Evolutionary conservation across 2,113 vertebrate genomes (phyloP), one percentile per base, ranked within the genome.

Genomic region (Cryptotis parvus): DNA sequence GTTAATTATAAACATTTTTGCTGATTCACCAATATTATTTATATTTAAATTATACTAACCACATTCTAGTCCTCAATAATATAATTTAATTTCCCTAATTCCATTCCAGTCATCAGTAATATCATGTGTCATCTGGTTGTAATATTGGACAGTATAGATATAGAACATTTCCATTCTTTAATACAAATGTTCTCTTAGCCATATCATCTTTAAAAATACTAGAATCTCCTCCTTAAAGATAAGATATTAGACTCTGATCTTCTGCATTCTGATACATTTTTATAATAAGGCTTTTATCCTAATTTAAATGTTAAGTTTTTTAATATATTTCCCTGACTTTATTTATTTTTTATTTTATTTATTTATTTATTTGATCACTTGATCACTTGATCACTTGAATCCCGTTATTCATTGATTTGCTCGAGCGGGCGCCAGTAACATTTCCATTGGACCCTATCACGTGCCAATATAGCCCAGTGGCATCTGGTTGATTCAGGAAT

Each of bases 281-380:
- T 81, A 45, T 26, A 78, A 49, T 37, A 6, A 91, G 84, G 86
- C 4, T 0, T 20, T 58, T 73, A n/a, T 29, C 2, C 7, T 24
- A 35, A 45, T 35, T 93, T 93, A 75, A 77, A 85, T 78, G 24
- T 73, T 49, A 65, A 65, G 45, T 1, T 81, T 94, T 90, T 37
- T 2, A 84, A 41, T 70, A 2, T 82, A 16, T 78, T 90, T 6
- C 6, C 84, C n/a, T n/a, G n/a, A n/a, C n/a, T n/a, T n/a, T n/a
- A n/a, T n/a, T n/a, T n/a, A n/a, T n/a, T n/a, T n/a, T n/a, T n/a
- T n/a, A n/a, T n/a, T n/a, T n/a, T n/a, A n/a, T n/a, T n/a, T n/a
- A n/a, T n/a, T n/a, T n/a, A n/a, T n/a, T n/a, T n/a, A n/a, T n/a
- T n/a, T n/a, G n/a, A n/a, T n/a, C n/a, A n/a, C n/a, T n/a, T n/a